Evolutionary conservation across 2,888 invertebrate genomes (phyloP).

Genomic region (Pinctada fucata): DNA sequence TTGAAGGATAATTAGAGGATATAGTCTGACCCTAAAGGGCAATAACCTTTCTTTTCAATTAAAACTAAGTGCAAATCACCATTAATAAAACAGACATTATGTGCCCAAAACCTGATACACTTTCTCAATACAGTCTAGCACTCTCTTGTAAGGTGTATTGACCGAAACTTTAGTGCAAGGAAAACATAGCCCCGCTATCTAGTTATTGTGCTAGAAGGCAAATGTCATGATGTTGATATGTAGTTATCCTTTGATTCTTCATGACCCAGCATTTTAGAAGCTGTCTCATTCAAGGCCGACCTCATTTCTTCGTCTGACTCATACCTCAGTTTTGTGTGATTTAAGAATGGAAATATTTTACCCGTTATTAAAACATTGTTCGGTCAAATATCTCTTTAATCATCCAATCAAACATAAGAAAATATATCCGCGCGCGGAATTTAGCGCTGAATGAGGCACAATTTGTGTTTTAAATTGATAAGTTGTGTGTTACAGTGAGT

Average conservation of each 20-base stretch:
- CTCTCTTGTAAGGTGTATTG: too few relatives aligned
- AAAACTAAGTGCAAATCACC: too few relatives aligned
- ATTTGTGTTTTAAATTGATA: slow-evolving; percentile 3
- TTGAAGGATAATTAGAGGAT: too few relatives aligned
- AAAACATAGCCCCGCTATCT: too few relatives aligned
- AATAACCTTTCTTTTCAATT: too few relatives aligned
- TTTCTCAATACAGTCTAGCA: too few relatives aligned
- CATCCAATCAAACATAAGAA: not conserved
- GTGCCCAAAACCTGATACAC: too few relatives aligned
- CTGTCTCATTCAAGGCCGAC: slow-evolving; percentile 4
- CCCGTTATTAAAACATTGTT: slow-evolving; percentile 4
- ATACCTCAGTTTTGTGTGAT: not conserved
- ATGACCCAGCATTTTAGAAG: slow-evolving; percentile 1
- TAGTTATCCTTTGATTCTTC: not conserved
- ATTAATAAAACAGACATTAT: too few relatives aligned
- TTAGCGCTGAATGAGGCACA: not conserved
- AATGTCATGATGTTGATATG: not conserved
- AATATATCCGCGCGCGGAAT: not conserved
- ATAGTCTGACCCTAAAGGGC: too few relatives aligned
- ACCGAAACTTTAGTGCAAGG: too few relatives aligned
- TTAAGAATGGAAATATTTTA: not conserved
- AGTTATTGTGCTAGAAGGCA: not conserved
- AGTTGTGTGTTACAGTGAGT: not conserved
- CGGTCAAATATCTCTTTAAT: not conserved
- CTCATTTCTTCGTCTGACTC: not conserved